phyloP scores from a whole-genome alignment of 1,140 invertebrate genomes.

The Euura lappo region DNA sequence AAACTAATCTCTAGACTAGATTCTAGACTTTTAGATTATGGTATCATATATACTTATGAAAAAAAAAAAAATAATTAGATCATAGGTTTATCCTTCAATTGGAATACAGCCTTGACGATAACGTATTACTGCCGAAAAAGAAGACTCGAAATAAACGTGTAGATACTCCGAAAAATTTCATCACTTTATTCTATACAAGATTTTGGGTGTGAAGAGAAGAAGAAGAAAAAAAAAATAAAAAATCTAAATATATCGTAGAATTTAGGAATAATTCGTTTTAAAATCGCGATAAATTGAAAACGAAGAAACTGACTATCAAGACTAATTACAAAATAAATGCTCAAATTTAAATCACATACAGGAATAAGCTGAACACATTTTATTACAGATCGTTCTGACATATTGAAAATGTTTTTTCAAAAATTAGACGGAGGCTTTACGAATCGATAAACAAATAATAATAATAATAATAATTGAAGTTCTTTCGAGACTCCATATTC shows the following conservation, averaged over 20 bases:
- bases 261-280: slow-evolving; percentile 9
- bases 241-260: neutral
- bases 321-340: no score
- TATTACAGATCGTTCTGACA: no score
- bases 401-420: no score
- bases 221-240: neutral
- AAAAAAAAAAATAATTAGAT: neutral
- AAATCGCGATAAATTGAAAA: slow-evolving; percentile 17
- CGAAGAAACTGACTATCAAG: neutral
- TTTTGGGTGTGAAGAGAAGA: neutral
- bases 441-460: no score
- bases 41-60: neutral
- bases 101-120: neutral
- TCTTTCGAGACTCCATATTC: slow-evolving; percentile 50
- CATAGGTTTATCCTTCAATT: neutral
- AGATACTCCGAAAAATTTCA: neutral
- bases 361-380: no score
- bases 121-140: neutral
- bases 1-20: neutral
- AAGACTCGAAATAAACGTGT: neutral
- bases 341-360: no score
- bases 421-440: no score
- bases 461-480: slow-evolving; percentile 12
- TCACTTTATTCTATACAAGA: neutral
- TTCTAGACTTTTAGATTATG: neutral